Evolutionary conservation across 2,113 vertebrate species (phyloP), one percentile per base, ranked within the genome.

Genomic region (Podilymbus podiceps): DNA sequence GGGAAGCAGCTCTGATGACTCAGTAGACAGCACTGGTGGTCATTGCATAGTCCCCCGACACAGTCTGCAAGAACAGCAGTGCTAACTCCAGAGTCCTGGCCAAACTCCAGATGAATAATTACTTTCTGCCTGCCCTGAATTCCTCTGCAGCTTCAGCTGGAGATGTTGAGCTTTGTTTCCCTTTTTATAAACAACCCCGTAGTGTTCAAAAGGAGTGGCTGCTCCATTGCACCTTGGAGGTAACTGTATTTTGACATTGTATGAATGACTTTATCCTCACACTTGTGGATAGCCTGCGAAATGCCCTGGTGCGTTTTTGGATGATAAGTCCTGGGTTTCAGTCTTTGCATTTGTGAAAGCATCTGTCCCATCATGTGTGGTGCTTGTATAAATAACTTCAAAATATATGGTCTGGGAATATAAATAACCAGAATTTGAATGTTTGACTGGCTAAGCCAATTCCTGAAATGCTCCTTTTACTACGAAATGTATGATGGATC

Each of bases 81-180:
- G 56, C 86, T 95, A 71, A 75, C 53, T 90, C 38, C 73, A 82
- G 77, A 21, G 24, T 91, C 46, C 66, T 96, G 92, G 91, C 75
- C 59, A 74, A 77, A 75, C 92, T 96, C 78, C 96, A 92, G 64
- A 82, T 95, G 89, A 93, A 53, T 91, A 96, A 97, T 95, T 97
- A 38, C 69, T 88, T 89, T 95, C 76, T 95, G 96, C 87, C 74
- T 95, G 71, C 88, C 67, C 94, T 1, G 20, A 96, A 81, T 91
- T 92, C 66, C 67, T 94, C 76, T 67, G 49, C 90, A 95, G 78
- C 93, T 92, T 88, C 87, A 96, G 74, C 90, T 91, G 91, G 69
- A 96, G 92, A 95, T 82, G 67, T 21, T 69, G 53, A 89, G 50
- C 31, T 93, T 97, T 24, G 10, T 84, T 95, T 96, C 88, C 88